A percentile compares a stretch with the other conserved stretches of the same genome.
These are phyloP conservation scores for Standfussiana lucernea DNA, from an alignment of 2,888 invertebrate species.

Conservation along the genomic window DNA sequence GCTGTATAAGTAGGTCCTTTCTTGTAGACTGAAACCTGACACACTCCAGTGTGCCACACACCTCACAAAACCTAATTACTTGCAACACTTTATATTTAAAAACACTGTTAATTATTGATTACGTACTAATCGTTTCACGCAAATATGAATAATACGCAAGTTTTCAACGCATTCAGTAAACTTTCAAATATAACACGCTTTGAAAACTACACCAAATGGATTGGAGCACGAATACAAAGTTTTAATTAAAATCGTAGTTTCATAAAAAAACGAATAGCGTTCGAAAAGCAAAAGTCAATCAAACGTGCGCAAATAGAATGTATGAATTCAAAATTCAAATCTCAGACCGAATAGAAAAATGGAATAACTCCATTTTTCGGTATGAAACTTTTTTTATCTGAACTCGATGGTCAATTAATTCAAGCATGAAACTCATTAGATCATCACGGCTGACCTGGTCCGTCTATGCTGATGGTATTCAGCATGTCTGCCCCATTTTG, in stretches of 20 bases:
- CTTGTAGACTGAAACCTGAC: too few relatives aligned
- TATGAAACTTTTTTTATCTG: conserved; percentile 9
- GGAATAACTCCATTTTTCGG: background rate
- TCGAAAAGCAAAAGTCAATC: conserved; percentile 46
- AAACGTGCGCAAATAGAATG: conserved; percentile 26
- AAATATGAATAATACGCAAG: background rate
- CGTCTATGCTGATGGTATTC: conserved; percentile 19
- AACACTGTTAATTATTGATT: background rate
- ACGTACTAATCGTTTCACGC: background rate
- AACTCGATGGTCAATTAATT: conserved; percentile 33
- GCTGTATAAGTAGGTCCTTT: too few relatives aligned
- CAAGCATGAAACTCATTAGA: conserved; percentile 32
- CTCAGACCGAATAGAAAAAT: conserved; percentile 16
- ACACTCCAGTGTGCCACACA: too few relatives aligned
- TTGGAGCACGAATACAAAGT: background rate
- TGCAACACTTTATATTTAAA: background rate
- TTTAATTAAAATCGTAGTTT: background rate
- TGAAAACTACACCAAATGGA: background rate
- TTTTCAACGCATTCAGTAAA: background rate
- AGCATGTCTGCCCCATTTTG: conserved; percentile 33
- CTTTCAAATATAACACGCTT: background rate
- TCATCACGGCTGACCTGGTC: conserved; percentile 47
- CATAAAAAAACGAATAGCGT: conserved; percentile 5
- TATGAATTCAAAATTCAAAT: conserved; percentile 18
- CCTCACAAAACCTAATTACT: background rate